Evolutionary conservation across 2,797 vertebrate species (phyloP), one percentile per base, ranked within the genome.

Genomic region (Graptemys geographica): DNA sequence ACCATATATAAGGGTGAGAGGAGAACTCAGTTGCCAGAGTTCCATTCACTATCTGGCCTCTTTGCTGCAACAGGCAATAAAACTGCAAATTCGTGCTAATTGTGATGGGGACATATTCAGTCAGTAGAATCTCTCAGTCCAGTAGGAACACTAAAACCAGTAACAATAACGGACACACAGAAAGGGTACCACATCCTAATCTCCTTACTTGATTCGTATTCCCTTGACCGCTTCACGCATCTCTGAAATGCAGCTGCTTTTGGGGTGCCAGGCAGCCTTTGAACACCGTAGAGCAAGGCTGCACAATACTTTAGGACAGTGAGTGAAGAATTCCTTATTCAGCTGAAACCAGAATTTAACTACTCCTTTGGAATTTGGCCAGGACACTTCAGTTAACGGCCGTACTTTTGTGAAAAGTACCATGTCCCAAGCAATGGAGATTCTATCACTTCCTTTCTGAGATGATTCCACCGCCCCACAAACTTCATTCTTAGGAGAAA

Each of bases 381-480:
- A 52, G 2, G 16, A n/a, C 5, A 87, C 84, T 56, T 81, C 93
- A 82, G 86, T 91, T 92, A 93, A 33, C 78, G 11, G 87, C 11
- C 84, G 5, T 44, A 41, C 56, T 86, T 84, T 82, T 79, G 8
- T 0, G 86, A 93, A 56, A 69, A 91, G 80, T 5, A 76, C 81
- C 88, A 9, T 52, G 78, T 52, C 93, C 59, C 86, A 74, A 84
- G 89, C 89, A 81, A 83, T 55, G 33, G 80, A 57, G 88, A 79
- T 81, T 95, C 92, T 93, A 76, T 5, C 92, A 11, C 88, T 87
- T 90, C 92, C 86, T 90, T 91, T 91, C 84, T 8, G 94, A 95
- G 84, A 0, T 65, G 15, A 6, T 37, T 86, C 27, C 1, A 0
- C 87, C 92, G 53, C 4, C 93, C 84, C 93, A 72, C 1, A 31